Evolutionary conservation across 2,888 invertebrate species (phyloP).

Genomic region (Stomorhina lunata): DNA sequence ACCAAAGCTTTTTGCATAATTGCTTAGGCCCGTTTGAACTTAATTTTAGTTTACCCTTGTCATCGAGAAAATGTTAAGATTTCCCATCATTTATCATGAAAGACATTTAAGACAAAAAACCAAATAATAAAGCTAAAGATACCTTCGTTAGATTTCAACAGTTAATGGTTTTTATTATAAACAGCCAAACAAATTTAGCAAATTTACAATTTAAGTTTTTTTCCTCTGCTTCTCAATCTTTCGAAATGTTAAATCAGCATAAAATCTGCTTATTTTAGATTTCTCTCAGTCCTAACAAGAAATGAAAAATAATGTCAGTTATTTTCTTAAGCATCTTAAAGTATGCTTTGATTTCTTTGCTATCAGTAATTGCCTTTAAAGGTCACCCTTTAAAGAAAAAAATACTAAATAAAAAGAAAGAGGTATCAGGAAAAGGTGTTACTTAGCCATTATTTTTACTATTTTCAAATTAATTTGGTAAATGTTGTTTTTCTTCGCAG

Average conservation of each 20-base stretch:
- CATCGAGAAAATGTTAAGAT: constrained; percentile 32
- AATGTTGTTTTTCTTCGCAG: background rate
- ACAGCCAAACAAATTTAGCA: too few species aligned
- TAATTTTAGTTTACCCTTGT: constrained; percentile 60
- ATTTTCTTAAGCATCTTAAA: background rate
- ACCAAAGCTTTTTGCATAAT: constrained; percentile 64
- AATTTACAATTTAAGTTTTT: background rate
- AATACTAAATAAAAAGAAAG: too few species aligned
- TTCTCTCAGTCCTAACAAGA: background rate
- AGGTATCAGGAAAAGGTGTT: constrained; percentile 1
- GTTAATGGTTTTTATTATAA: constrained; percentile 33
- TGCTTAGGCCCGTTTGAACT: constrained; percentile 55
- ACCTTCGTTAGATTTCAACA: constrained; percentile 49
- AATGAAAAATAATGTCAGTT: background rate
- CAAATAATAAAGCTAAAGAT: constrained; percentile 6
- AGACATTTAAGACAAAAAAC: background rate
- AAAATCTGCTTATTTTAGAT: constrained; percentile 50
- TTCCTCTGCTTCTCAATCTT: background rate
- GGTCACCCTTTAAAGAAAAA: background rate
- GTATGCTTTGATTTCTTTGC: constrained; percentile 32
- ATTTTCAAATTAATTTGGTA: constrained; percentile 1
- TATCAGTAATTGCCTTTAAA: background rate
- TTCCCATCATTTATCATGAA: constrained; percentile 55
- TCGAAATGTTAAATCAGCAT: constrained; percentile 56
- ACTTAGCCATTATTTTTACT: background rate